Evolutionary conservation across 2,797 vertebrate genomes (phyloP), one percentile per base, ranked within the genome.

Genomic region (Diglossa cyanea): DNA sequence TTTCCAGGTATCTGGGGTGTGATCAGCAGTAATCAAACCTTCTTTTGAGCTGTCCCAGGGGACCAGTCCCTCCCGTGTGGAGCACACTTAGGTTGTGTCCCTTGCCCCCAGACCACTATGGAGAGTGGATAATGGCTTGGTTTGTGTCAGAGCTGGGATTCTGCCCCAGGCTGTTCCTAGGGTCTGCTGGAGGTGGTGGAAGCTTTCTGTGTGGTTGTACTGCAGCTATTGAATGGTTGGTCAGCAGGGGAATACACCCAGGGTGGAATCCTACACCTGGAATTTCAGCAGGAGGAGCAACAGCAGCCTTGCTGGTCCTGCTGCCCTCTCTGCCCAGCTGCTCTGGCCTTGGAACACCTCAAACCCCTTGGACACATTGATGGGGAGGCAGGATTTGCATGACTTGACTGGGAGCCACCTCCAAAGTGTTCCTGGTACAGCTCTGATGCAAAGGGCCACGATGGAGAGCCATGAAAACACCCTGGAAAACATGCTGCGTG

Each of bases 51-150:
- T 4, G 0, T 31, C 13, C 16, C 3, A 1, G 7, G 20, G 26
- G 14, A 33, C 13, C n/a, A 24, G 28, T 55, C 31, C 58, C 48
- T 65, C 25, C 66, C 0, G 0, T 8, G 33, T 8, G 33, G 62
- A 54, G 19, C 9, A 10, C 0, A 0, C 20, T 7, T 11, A n/a
- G 45, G 60, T 26, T 37, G 19, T 0, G 2, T 33, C 48, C 33
- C 37, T 76, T 48, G 15, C 1, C 9, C 13, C 17, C 10, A n/a
- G 48, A 21, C 3, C 65, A 61, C 14, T 24, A 26, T 0, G 5
- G 51, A 48, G 28, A 40, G 23, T 11, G 51, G 17, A 23, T 14
- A 45, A 81, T n/a, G 14, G 14, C 50, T 70, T 45, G 17, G 33
- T 65, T 79, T 60, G 1, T 45, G 51, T 57, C 37, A 30, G 24